Conservation (phyloP, 2,797 vertebrate genomes). For the Phaenicophaeus curvirostris region DNA sequence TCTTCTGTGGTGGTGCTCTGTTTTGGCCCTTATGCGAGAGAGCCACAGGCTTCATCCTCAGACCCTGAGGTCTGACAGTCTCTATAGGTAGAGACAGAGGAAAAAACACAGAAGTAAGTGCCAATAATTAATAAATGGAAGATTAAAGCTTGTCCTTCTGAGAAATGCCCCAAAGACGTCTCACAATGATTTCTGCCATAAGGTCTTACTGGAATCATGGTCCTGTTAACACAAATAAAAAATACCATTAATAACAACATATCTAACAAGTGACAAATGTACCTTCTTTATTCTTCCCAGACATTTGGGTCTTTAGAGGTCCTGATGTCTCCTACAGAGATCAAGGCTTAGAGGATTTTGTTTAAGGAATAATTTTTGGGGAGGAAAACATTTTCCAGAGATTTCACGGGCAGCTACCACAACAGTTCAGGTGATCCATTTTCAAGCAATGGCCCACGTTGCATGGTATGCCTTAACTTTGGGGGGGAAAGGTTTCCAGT, state of each 20-base stretch:
- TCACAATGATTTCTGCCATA: not conserved
- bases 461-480: not conserved
- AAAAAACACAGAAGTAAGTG: not conserved
- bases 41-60: not conserved
- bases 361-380: not conserved
- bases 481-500: not conserved
- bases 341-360: not conserved
- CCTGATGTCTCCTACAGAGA: not conserved
- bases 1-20: not conserved
- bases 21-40: not conserved
- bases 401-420: not conserved
- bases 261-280: not conserved
- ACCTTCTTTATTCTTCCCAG: not conserved
- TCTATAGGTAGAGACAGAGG: not conserved
- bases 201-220: not conserved
- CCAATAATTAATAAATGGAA: not conserved
- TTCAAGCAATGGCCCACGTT: not conserved
- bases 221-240: not conserved
- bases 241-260: not conserved
- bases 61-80: not conserved
- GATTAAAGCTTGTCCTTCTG: not conserved
- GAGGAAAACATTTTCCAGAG: not conserved
- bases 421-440: not conserved
- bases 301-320: not conserved
- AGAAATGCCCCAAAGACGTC: not conserved